phyloP scores from a whole-genome alignment of 1,140 invertebrate species.

The Meloidogyne exigua region DNA sequence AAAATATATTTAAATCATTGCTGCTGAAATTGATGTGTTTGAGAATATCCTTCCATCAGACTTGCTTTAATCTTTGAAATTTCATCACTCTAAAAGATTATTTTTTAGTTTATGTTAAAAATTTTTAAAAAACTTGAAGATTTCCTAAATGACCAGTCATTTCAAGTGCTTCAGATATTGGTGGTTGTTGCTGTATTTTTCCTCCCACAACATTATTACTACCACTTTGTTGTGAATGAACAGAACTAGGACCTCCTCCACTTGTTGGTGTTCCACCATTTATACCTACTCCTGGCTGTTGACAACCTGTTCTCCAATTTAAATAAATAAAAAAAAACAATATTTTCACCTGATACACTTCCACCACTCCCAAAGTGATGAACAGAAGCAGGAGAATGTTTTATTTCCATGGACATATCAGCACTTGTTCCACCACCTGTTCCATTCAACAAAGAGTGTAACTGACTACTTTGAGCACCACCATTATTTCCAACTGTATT shows the following conservation, averaged over 20 bases:
- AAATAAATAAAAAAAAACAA: background rate
- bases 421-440: background rate
- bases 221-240: constrained; percentile 34
- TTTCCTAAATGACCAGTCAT: constrained; percentile 1
- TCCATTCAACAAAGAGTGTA: constrained; percentile 15
- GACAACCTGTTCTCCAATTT: background rate
- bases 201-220: background rate
- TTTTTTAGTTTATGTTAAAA: background rate
- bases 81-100: constrained; percentile 34
- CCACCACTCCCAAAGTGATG: constrained; percentile 16
- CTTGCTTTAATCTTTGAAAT: constrained; percentile 37
- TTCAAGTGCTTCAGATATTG: constrained; percentile 6
- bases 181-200: constrained; percentile 13
- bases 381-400: constrained; percentile 38
- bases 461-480: constrained; percentile 8
- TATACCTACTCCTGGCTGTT: background rate
- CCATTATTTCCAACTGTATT: background rate
- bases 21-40: constrained; percentile 16
- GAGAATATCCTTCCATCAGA: constrained; percentile 27
- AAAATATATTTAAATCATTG: constrained; percentile 16
- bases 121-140: constrained; percentile 1
- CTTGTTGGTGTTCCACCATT: constrained; percentile 31
- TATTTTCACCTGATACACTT: background rate
- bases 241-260: constrained; percentile 20
- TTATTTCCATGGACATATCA: constrained; percentile 33